A percentile compares a stretch with the other conserved stretches of the same genome.
These are phyloP conservation scores for Morone saxatilis DNA, from an alignment of 2,113 vertebrate species.

Conservation along the genomic window DNA sequence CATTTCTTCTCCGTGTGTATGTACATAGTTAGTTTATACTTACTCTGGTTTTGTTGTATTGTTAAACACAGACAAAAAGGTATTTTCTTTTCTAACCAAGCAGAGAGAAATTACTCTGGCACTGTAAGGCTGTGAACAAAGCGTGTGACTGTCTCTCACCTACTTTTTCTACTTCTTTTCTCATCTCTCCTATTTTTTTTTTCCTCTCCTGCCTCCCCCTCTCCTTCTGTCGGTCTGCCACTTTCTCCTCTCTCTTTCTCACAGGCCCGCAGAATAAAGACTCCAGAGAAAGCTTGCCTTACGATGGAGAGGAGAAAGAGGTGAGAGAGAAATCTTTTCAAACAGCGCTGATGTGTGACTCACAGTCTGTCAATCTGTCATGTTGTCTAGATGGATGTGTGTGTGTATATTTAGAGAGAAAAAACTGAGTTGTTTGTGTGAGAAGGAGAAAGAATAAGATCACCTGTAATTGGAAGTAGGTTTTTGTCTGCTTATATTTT, in stretches of 20 bases:
- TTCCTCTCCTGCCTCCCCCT: constrained; percentile 51
- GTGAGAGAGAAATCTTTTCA: constrained; percentile 79
- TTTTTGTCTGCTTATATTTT: constrained; percentile 29
- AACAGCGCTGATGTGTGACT: constrained; percentile 42
- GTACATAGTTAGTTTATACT: constrained; percentile 3
- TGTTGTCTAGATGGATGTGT: constrained; percentile 10
- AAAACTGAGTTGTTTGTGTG: not conserved
- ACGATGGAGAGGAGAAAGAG: constrained; percentile 96
- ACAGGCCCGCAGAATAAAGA: constrained; percentile 90
- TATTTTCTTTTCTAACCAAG: constrained; percentile 31
- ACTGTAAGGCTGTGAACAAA: constrained; percentile 70
- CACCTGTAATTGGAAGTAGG: constrained; percentile 29
- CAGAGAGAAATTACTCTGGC: constrained; percentile 32
- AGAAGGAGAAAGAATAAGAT: constrained; percentile 20
- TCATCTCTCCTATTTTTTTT: constrained; percentile 19
- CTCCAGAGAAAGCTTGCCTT: constrained; percentile 93
- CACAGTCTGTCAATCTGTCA: constrained; percentile 55
- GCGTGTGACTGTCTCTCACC: constrained; percentile 77
- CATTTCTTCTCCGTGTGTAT: not conserved
- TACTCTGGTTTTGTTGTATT: constrained; percentile 6
- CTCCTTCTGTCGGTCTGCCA: constrained; percentile 72
- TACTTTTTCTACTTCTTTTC: constrained; percentile 52
- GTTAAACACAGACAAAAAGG: constrained; percentile 6
- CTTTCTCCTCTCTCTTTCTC: constrained; percentile 32
- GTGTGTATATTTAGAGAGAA: constrained; percentile 25